phyloP scores from a whole-genome alignment of 2,888 invertebrate species.

The Blera fallax region DNA sequence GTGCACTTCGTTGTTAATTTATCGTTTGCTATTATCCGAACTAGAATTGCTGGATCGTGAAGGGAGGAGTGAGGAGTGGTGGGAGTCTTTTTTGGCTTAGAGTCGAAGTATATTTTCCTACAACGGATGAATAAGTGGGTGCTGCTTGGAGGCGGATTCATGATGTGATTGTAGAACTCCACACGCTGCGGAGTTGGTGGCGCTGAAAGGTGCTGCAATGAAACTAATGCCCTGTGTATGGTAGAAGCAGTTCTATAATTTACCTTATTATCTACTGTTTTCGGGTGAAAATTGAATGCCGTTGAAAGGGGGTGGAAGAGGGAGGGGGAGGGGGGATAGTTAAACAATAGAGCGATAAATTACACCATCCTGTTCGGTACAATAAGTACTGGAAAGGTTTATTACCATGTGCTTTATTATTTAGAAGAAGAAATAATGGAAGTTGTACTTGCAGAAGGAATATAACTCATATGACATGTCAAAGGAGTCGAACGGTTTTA shows the following conservation, averaged over 20 bases:
- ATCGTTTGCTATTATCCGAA: slow-evolving; percentile 60
- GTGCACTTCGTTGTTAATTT: slow-evolving; percentile 59
- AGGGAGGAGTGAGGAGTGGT: not conserved
- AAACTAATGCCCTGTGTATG: not conserved
- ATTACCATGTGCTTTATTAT: slow-evolving; percentile 46
- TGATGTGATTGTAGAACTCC: slow-evolving; percentile 3
- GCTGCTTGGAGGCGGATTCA: not conserved
- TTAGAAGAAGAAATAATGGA: not conserved
- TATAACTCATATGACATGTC: not conserved
- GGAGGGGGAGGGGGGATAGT: not conserved
- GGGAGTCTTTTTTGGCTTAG: not conserved
- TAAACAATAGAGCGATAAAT: slow-evolving; percentile 63
- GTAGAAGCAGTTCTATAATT: slow-evolving; percentile 62
- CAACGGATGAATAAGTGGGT: slow-evolving; percentile 12
- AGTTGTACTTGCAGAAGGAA: not conserved
- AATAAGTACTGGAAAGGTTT: slow-evolving; percentile 53
- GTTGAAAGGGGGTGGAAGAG: no score
- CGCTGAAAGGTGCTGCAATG: slow-evolving; percentile 16
- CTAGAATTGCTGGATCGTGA: not conserved
- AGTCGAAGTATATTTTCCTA: slow-evolving; percentile 23
- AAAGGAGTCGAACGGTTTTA: not conserved
- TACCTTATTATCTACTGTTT: slow-evolving; percentile 61
- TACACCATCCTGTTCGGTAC: slow-evolving; percentile 39
- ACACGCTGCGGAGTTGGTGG: not conserved
- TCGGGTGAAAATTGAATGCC: slow-evolving; percentile 23